Base-by-base conservation (phyloP, 2,888 invertebrate genomes). In the Shargacucullia verbasci region DNA sequence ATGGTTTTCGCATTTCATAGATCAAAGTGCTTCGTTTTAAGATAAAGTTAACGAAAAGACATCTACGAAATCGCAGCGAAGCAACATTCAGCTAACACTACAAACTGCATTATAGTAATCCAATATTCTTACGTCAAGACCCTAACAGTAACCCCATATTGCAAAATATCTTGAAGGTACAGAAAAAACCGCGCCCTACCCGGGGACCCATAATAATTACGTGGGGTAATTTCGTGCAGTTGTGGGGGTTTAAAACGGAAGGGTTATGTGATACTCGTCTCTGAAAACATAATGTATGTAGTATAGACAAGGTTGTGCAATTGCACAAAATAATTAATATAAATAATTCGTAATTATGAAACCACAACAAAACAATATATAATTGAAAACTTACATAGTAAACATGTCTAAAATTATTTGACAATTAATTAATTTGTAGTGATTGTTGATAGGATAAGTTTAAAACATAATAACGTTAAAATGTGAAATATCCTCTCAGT, bases 161-260 rank as follows among this genome's bases (percentile, higher is more conserved):
- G 83, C 84, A 67, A 84, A 86, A 86, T 83, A 75, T 70, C 76
- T 80, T 63, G 66, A 4, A 20, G 20, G 4, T 73, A 55, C 68
- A 77, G 73, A 88, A 88, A 88, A 90, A 88, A 84, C 80, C 74
- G 68, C 89, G 80, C 90, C 90, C 87, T 81, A 59, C 70, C 72
- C 68, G 71, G 67, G 69, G 74, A 78, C 70, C 77, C 79, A 81
- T 79, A 80, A 82, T 88, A 88, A 90, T 89, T 89, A 88, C 82
- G 76, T 80, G 84, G 87, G 88, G 90, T 85, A 85, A 89, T 90
- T 84, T 82, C 65, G 74, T 82, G 82, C 84, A 83, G 80, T 79
- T 76, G 79, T 82, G 85, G 80, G 89, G 90, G 87, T 81, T 86
- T 78, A 59, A 71, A 83, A 75, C 61, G 70, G 73, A 89, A 88